Base-by-base conservation (phyloP, 2,113 vertebrate genomes). In the Grantiella picta region DNA sequence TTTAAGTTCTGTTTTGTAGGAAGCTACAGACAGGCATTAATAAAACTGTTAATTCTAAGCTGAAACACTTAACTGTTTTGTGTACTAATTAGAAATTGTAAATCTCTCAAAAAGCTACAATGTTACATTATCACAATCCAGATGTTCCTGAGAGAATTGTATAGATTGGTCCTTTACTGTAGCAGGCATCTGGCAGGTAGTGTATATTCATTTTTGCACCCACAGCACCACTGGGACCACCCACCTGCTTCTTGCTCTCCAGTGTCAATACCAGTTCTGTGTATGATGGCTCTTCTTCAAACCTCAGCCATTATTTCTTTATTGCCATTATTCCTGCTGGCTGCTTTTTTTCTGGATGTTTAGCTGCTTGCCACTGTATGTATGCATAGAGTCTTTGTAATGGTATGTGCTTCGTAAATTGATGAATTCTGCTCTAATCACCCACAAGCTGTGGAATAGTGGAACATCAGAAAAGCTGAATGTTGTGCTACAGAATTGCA, bases 191-290 rank as follows among this genome's bases (percentile, higher is more conserved):
- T 95, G 93, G 78, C 92, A 96, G 90, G 94, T 93, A 96, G 79
- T 38, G 2, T 94, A 53, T 92, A 60, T 89, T 90, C 89, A 84
- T 89, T 95, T 94, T 94, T 89, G 86, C 65, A 96, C 86, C 94
- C 90, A 94, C 89, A 96, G 94, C 96, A 96, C 92, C 94, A 66
- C 89, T 94, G 86, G 92, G 95, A 94, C 94, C 90, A 93, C 95
- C 95, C 90, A 93, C 94, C 79, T 92, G 94, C 95, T 95, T 96
- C 64, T 96, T 85, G 77, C 94, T 96, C 72, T 96, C 66, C 66
- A 71, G 57, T 95, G 79, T 88, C 76, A 76, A 18, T 95, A 68
- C n/a, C 31, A 44, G 61, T 91, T 93, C 40, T 45, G 29, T 86
- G 54, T 70, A 60, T 68, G 71, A 76, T 83, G 27, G 44, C 71